Base-by-base conservation (phyloP, 2,113 vertebrate species). In the Mormoops blainvillei region DNA sequence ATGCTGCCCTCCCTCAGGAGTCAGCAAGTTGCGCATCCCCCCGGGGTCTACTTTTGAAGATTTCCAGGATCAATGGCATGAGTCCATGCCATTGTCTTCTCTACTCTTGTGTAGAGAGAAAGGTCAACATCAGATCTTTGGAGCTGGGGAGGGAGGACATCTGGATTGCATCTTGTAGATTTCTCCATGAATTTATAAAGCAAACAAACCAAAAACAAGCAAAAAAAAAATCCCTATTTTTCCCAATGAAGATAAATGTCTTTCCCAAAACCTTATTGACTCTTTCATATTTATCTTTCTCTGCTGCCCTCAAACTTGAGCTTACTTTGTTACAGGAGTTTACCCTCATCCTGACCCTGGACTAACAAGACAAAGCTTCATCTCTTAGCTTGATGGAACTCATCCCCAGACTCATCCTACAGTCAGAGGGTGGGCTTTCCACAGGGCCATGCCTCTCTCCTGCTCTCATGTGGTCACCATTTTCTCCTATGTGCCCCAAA, bases 131-230 rank as follows among this genome's bases (percentile, higher is more conserved):
- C 56, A 77, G 63, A 43, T 70, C n/a, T 41, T 78, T 22, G 81
- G 65, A 65, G 26, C 3, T 65, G 18, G 33, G 22, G 43, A 88
- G 52, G 38, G 50, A 56, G 33, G 91, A 88, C 91, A 93, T 96
- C 91, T 96, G 89, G 88, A 84, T 85, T 87, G 5, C 58, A 94
- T 96, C 90, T 96, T 45, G 31, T 24, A 88, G 48, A 20, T 94
- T 89, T 84, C 52, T 65, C 68, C 45, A 33, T 26, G 41, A 92
- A 92, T 71, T 86, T 95, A 81, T 45, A 41, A 86, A 94, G 41
- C 52, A 95, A 61, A 91, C 41, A 80, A 95, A 67, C 86, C 54
- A 84, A 91, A 67, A 81, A n/a, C 36, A 85, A 85, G 50, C 36
- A 83, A 63, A 74, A 26, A 65, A 41, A 84, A 52, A 61, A 73